Conservation (phyloP, 2,888 invertebrate species). For the Lobophora halterata region DNA sequence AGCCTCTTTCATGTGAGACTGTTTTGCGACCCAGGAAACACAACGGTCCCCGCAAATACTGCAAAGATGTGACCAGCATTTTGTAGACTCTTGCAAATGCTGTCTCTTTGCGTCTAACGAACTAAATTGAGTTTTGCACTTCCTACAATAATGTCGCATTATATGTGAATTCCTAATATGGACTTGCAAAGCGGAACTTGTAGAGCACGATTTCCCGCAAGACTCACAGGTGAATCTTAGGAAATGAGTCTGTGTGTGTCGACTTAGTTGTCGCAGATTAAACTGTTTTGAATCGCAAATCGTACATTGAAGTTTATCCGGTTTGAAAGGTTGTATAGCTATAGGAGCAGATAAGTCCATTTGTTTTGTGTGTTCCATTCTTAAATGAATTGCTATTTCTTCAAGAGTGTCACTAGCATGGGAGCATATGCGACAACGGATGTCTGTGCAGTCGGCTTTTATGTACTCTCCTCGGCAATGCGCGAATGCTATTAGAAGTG, state of each 20-base stretch:
- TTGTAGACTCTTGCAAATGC: slow-evolving; percentile 49
- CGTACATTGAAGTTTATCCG: slow-evolving; percentile 55
- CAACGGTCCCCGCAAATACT: slow-evolving; percentile 61
- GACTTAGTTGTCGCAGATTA: slow-evolving; percentile 57
- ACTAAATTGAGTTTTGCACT: slow-evolving; percentile 58
- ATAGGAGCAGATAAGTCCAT: slow-evolving; percentile 47
- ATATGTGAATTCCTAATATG: slow-evolving; percentile 59
- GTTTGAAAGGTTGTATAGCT: slow-evolving; percentile 62
- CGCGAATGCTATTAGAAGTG: slow-evolving; percentile 55
- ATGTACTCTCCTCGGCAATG: slow-evolving; percentile 62
- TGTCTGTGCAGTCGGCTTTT: slow-evolving; percentile 64
- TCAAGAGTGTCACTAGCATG: slow-evolving; percentile 45
- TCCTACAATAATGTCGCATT: slow-evolving; percentile 56
- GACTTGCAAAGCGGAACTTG: slow-evolving; percentile 53
- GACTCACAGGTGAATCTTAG: slow-evolving; percentile 63
- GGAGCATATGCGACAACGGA: slow-evolving; percentile 59
- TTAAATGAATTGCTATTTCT: slow-evolving; percentile 54
- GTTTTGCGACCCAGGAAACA: slow-evolving; percentile 55
- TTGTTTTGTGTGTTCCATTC: slow-evolving; percentile 48
- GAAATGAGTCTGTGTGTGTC: slow-evolving; percentile 66
- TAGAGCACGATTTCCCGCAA: slow-evolving; percentile 66
- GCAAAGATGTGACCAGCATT: slow-evolving; percentile 64
- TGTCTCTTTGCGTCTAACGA: slow-evolving; percentile 52
- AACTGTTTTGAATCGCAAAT: slow-evolving; percentile 54
- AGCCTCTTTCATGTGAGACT: slow-evolving; percentile 50